Base-by-base conservation (phyloP, 2,888 invertebrate species). In the Rotaria socialis region DNA sequence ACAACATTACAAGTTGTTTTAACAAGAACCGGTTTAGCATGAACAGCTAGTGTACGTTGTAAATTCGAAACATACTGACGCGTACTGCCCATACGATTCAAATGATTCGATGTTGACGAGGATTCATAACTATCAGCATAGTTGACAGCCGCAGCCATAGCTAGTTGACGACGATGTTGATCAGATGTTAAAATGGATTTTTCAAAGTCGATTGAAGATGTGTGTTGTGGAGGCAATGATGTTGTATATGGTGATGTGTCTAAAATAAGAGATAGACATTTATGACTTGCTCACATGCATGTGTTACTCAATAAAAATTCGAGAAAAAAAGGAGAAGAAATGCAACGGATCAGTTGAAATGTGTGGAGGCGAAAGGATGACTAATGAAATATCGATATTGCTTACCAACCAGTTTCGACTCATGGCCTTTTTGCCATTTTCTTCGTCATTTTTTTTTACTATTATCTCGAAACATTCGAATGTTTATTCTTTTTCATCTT, bases 231-330 rank as follows among this genome's bases (percentile, higher is more conserved):
- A 35, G 67, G 19, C 14, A 41, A 16, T 27, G 16, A 67, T 41
- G 67, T 6, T 67, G 67, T 67, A 67, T 35, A 67, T 67, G 35
- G 24, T 1, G 19, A 35, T 27, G 67, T 67, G 67, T 67, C 67
- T 67, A 67, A 67, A 67, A 67, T 35, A 35, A 27, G 35, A 67
- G 27, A 67, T 67, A 27, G 67, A 67, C 35, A 35, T 67, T 67
- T 67, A 67, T 67, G 67, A 35, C 67, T 67, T 27, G 27, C 67
- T 67, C 35, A 67, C 67, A 67, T 14, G 35, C 27, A 67, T 35
- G 67, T 67, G 67, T 67, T 67, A 67, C 67, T 67, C 16, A 67
- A 67, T 67, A 67, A 67, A 67, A 67, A 67, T 35, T 67, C 67
- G 67, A 67, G 35, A 67, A 67, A 67, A 67, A 67, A 67, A 27